Conservation (phyloP, 2,797 vertebrate species). For the Cheirogaleus major region DNA sequence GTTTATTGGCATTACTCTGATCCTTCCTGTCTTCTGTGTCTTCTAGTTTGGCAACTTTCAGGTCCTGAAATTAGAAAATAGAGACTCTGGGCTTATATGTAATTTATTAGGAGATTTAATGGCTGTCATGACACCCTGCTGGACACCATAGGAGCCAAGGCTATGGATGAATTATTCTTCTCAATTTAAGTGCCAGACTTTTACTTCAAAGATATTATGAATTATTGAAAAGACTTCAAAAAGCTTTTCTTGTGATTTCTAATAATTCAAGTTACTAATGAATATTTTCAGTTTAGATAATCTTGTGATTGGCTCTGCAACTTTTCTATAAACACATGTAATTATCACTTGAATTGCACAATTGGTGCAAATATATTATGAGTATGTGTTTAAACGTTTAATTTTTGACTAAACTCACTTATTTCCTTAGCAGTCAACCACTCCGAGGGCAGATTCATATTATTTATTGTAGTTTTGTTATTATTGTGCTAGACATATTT, state of each 20-base stretch:
- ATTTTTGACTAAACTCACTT: neutral
- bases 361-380: neutral
- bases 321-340: neutral
- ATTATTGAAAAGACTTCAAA: neutral
- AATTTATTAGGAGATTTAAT: neutral
- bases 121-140: neutral
- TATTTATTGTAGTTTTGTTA: neutral
- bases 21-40: neutral
- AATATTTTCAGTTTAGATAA: neutral
- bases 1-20: neutral
- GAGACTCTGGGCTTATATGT: neutral
- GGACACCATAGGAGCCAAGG: neutral
- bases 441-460: neutral
- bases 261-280: neutral
- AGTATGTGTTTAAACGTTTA: neutral
- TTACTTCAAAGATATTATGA: conserved; percentile 15
- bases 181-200: neutral
- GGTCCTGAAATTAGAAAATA: neutral
- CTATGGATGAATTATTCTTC: neutral
- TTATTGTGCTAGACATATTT: neutral
- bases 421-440: neutral
- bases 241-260: neutral
- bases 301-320: neutral
- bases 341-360: neutral
- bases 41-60: neutral